Conservation (phyloP, 92 coral and sea anemone genomes). For the Siderastrea siderea region DNA sequence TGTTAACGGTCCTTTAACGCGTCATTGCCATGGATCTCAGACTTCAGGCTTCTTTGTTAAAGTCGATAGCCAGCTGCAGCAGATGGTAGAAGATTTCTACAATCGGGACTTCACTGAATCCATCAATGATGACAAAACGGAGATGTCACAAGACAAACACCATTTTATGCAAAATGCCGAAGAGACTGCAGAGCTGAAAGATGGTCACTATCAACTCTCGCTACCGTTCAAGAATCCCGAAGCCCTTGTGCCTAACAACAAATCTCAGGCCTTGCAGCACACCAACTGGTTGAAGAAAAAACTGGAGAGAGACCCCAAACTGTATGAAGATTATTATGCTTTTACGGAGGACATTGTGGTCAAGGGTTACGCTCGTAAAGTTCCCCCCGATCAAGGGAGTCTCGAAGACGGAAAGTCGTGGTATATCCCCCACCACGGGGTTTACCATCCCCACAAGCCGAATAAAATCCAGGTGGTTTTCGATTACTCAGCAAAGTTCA, state of each 20-base stretch:
- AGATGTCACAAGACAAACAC: background rate
- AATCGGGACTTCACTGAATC: background rate
- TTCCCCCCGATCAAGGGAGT: background rate
- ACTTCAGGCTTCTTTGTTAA: background rate
- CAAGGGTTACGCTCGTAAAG: background rate
- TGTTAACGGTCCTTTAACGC: constrained; percentile 10
- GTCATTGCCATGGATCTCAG: background rate
- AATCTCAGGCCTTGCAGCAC: background rate
- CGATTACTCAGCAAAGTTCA: background rate
- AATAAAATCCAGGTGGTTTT: background rate
- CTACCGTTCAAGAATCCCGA: background rate
- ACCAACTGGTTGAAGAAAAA: background rate
- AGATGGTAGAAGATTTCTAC: constrained; percentile 2
- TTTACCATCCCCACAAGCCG: background rate
- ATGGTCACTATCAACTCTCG: background rate
- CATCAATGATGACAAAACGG: background rate
- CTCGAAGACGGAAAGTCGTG: no score
- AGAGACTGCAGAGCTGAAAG: background rate
- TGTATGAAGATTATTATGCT: background rate
- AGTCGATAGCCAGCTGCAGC: background rate
- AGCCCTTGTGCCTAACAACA: background rate
- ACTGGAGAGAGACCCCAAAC: background rate
- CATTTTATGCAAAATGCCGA: background rate
- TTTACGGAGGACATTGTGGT: background rate
- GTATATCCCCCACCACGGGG: background rate